Evolutionary conservation across 2,888 invertebrate species (phyloP).

Genomic region (Polydrusus tereticollis): DNA sequence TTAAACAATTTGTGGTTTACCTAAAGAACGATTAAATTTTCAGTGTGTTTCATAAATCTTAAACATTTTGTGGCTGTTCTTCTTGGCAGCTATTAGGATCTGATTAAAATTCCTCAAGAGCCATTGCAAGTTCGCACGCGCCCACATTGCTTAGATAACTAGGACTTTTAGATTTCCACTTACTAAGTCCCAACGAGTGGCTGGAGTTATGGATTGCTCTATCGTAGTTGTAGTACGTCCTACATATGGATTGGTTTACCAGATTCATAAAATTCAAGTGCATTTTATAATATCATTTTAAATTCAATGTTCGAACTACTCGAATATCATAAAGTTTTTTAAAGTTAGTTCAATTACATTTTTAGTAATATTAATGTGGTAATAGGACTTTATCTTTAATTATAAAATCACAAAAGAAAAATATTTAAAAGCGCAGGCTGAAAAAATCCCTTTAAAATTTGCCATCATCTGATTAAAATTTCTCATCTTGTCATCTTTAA

Average conservation of each 20-base stretch:
- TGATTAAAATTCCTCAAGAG: constrained; percentile 44
- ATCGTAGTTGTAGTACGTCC: constrained; percentile 4
- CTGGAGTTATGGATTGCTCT: constrained; percentile 21
- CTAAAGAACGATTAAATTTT: constrained; percentile 43
- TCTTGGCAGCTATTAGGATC: constrained; percentile 37
- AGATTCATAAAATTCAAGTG: not conserved
- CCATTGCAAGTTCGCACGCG: constrained; percentile 36
- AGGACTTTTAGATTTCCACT: constrained; percentile 31
- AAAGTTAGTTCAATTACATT: too few relatives aligned
- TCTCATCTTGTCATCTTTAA: too few relatives aligned
- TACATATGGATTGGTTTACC: not conserved
- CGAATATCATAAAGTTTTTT: too few relatives aligned
- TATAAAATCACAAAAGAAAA: too few relatives aligned
- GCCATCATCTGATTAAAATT: too few relatives aligned
- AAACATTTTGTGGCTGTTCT: constrained; percentile 36
- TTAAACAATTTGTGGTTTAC: constrained; percentile 43
- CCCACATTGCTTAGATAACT: constrained; percentile 36
- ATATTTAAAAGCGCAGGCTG: too few relatives aligned
- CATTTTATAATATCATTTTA: not conserved
- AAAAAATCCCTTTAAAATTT: too few relatives aligned
- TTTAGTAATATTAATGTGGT: too few relatives aligned
- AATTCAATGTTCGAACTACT: not conserved
- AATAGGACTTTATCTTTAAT: too few relatives aligned
- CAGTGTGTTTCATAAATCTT: constrained; percentile 43
- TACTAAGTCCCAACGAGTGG: constrained; percentile 16